A percentile compares a stretch with the other conserved stretches of the same genome.
Evolutionary conservation across 2,113 vertebrate species (phyloP).

Genomic region (Connochaetes taurinus): DNA sequence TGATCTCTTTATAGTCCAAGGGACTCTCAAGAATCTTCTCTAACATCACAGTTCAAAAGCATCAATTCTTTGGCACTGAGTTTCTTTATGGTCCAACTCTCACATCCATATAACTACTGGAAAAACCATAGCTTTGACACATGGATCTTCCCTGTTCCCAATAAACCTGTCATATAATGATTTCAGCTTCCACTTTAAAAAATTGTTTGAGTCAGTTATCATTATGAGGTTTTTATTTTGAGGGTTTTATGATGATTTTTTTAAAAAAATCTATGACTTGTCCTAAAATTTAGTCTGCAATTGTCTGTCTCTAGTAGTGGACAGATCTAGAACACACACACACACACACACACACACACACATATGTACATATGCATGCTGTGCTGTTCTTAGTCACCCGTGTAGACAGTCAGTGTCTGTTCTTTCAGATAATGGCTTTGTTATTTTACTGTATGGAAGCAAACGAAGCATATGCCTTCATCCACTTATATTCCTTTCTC

Average conservation of each 20-base stretch:
- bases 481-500: not conserved
- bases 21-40: not conserved
- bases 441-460: not conserved
- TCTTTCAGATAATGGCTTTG: not conserved
- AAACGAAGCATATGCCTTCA: not conserved
- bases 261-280: not conserved
- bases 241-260: not conserved
- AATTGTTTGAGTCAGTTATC: not conserved
- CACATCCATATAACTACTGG: not conserved
- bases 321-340: not conserved
- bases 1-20: not conserved
- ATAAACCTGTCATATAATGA: not conserved
- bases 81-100: not conserved
- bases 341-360: not conserved
- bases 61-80: fast-evolving
- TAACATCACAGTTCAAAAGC: not conserved
- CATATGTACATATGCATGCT: not conserved
- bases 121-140: not conserved
- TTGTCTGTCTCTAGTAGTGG: not conserved
- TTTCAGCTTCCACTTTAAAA: not conserved
- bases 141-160: not conserved
- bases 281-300: not conserved
- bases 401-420: not conserved
- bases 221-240: not conserved
- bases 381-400: not conserved